These are phyloP conservation scores for Nannoperca australis DNA, from an alignment of 2,797 vertebrate genomes.

Conservation along the genomic window DNA sequence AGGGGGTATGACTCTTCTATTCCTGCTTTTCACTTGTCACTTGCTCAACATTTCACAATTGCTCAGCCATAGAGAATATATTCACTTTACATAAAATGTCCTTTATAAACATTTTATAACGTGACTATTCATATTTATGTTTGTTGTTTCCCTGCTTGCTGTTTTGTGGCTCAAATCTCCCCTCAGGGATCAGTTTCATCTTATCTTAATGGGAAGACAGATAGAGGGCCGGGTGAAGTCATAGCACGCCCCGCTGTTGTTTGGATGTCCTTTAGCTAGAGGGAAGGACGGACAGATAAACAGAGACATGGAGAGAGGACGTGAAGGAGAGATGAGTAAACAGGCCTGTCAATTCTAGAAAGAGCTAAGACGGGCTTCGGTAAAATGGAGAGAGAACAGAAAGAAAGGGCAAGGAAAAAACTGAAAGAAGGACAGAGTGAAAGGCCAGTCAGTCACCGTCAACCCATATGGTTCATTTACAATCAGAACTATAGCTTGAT, in stretches of 20 bases:
- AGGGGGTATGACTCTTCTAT: conserved; percentile 2
- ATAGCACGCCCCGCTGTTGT: conserved; percentile 49
- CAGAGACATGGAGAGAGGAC: conserved; percentile 50
- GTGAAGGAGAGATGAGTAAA: conserved; percentile 42
- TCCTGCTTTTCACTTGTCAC: conserved; percentile 3
- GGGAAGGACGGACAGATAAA: conserved; percentile 75
- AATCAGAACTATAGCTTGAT: neutral
- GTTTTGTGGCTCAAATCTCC: conserved; percentile 22
- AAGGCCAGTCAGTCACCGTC: neutral
- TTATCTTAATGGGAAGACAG: conserved; percentile 66
- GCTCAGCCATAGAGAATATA: neutral
- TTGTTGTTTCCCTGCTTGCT: conserved; percentile 18
- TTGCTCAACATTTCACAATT: neutral
- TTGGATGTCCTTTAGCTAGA: conserved; percentile 73
- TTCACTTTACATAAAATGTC: neutral
- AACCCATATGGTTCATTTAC: neutral
- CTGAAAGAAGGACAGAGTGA: neutral
- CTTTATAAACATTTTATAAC: neutral
- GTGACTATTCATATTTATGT: neutral
- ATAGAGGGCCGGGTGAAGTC: conserved; percentile 57
- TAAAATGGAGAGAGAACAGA: conserved; percentile 11
- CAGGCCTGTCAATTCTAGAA: conserved; percentile 51
- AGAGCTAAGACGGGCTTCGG: conserved; percentile 38
- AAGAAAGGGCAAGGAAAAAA: neutral
- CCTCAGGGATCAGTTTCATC: conserved; percentile 51